phyloP scores from a whole-genome alignment of 2,888 invertebrate genomes.

The Leistus spinibarbis region DNA sequence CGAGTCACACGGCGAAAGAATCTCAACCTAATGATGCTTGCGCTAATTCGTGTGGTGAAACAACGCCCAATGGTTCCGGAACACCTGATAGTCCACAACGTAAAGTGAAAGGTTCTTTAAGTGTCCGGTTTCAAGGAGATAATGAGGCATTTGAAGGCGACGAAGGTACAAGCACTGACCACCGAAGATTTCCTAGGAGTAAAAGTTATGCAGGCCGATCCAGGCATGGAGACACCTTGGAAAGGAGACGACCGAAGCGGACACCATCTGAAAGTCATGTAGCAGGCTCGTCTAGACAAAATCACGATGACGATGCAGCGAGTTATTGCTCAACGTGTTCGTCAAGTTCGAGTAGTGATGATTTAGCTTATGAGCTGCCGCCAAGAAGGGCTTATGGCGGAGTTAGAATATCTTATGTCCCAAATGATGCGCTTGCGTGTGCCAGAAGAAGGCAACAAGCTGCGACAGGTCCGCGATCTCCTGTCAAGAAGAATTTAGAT shows the following conservation, averaged over 20 bases:
- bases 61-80: slow-evolving; percentile 45
- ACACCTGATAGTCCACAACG: slow-evolving; percentile 56
- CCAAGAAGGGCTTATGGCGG: slow-evolving; percentile 85
- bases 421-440: slow-evolving; percentile 87
- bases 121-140: slow-evolving; percentile 63
- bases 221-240: slow-evolving; percentile 51
- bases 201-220: slow-evolving; percentile 62
- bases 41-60: slow-evolving; percentile 42
- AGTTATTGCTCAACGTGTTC: slow-evolving; percentile 92
- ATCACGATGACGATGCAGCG: slow-evolving; percentile 68
- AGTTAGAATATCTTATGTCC: slow-evolving; percentile 89
- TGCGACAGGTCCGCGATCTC: slow-evolving; percentile 55
- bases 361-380: slow-evolving; percentile 85
- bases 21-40: neutral
- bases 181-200: slow-evolving; percentile 58
- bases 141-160: slow-evolving; percentile 58
- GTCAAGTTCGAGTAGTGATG: slow-evolving; percentile 83
- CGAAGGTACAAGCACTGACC: slow-evolving; percentile 53
- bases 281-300: slow-evolving; percentile 46
- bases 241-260: slow-evolving; percentile 50
- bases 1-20: slow-evolving; percentile 10
- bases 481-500: slow-evolving; percentile 53
- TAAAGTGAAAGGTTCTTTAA: slow-evolving; percentile 54
- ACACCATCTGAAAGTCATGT: slow-evolving; percentile 53
- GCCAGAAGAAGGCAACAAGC: slow-evolving; percentile 69